Evolutionary conservation across 2,797 vertebrate genomes (phyloP).

Genomic region (Syngnathus rostellatus): DNA sequence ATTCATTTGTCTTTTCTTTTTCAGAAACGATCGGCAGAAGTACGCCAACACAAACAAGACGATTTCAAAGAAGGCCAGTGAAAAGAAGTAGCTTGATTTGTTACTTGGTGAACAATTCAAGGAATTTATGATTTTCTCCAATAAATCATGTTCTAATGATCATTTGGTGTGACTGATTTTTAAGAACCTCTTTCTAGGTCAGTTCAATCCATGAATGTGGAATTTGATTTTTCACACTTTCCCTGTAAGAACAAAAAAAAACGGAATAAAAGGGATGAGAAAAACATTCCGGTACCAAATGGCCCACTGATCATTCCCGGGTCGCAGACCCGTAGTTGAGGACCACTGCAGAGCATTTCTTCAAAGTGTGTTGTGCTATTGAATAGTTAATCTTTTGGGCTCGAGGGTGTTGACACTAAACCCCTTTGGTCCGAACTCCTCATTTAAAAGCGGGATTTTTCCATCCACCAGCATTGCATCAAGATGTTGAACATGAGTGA

Average conservation of each 20-base stretch:
- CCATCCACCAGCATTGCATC: conserved; percentile 7
- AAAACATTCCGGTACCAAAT: too few species aligned
- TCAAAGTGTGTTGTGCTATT: background rate
- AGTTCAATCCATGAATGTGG: background rate
- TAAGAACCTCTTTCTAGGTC: background rate
- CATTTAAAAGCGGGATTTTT: conserved; percentile 35
- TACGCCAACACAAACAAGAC: conserved; percentile 70
- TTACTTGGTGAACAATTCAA: conserved; percentile 3
- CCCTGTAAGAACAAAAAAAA: background rate
- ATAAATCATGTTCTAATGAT: conserved; percentile 31
- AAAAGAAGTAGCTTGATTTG: conserved; percentile 52
- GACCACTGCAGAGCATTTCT: too few species aligned
- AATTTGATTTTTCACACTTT: background rate
- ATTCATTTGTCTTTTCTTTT: conserved; percentile 8
- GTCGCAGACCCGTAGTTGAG: too few species aligned
- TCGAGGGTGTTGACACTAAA: conserved; percentile 25
- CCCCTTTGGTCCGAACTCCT: conserved; percentile 13
- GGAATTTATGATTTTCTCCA: conserved; percentile 8
- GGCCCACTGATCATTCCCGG: too few species aligned
- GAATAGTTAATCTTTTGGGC: conserved; percentile 28
- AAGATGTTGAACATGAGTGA: conserved; percentile 55
- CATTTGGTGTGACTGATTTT: conserved; percentile 1
- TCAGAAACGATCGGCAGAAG: conserved; percentile 76
- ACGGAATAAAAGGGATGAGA: background rate
- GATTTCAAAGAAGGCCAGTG: conserved; percentile 61